Percentiles rank a stretch among this genome's conserved stretches.
These are phyloP conservation scores for Neolamprologus longior DNA, from an alignment of 2,113 vertebrate species.

Conservation along the genomic window DNA sequence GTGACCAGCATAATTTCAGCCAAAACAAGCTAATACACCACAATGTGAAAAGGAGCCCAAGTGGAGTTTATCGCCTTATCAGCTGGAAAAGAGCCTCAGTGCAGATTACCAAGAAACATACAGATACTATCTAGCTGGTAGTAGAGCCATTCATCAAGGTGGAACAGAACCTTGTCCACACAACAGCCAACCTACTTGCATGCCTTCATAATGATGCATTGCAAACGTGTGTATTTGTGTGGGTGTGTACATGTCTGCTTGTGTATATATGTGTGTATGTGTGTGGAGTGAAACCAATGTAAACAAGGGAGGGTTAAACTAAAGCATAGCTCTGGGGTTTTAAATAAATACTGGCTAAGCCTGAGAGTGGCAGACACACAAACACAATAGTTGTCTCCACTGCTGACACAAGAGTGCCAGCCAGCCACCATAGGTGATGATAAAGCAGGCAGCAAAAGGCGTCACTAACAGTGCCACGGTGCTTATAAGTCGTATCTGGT, in stretches of 20 bases:
- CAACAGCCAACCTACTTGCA: constrained; percentile 7
- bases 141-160: constrained; percentile 42
- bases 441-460: constrained; percentile 28
- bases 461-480: not conserved
- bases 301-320: constrained; percentile 49
- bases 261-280: not conserved
- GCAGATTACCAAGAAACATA: constrained; percentile 30
- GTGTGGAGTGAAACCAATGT: constrained; percentile 19
- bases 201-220: constrained; percentile 36
- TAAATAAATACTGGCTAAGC: constrained; percentile 46
- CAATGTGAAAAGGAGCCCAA: not conserved
- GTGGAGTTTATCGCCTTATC: constrained; percentile 9
- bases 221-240: not conserved
- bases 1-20: not conserved
- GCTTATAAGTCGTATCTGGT: constrained; percentile 29
- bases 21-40: not conserved
- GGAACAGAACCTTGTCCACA: not conserved
- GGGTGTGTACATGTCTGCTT: not conserved
- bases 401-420: constrained; percentile 39
- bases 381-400: constrained; percentile 10
- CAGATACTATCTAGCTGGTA: constrained; percentile 26
- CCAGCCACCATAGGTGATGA: constrained; percentile 27
- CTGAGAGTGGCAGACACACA: constrained; percentile 5
- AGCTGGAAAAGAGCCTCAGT: not conserved
- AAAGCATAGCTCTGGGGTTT: constrained; percentile 40